phyloP scores from a whole-genome alignment of 2,797 vertebrate genomes.

The Nannoperca australis region DNA sequence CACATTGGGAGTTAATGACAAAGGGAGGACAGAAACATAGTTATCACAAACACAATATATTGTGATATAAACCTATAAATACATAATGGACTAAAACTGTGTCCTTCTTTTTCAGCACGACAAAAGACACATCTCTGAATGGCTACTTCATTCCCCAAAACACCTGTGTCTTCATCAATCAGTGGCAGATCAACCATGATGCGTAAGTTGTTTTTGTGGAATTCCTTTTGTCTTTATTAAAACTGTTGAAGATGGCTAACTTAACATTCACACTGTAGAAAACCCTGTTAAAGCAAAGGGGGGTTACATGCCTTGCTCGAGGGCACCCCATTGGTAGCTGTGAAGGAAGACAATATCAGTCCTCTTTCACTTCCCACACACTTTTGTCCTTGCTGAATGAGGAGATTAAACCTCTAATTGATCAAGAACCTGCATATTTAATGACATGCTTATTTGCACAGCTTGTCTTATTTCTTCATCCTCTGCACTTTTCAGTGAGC shows the following conservation, averaged over 20 bases:
- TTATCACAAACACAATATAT: not conserved
- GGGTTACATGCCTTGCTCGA: not conserved
- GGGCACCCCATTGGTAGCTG: not conserved
- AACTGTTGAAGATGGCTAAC: not conserved
- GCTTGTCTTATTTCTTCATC: slow-evolving; percentile 16
- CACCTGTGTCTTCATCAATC: slow-evolving; percentile 94
- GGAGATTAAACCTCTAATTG: not conserved
- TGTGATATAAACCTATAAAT: not conserved
- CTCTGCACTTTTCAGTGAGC: slow-evolving; percentile 75
- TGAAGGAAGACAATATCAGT: not conserved
- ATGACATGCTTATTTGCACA: not conserved
- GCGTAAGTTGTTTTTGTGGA: slow-evolving; percentile 86
- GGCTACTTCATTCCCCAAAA: slow-evolving; percentile 94
- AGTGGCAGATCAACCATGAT: slow-evolving; percentile 97
- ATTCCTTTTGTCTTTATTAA: too few relatives aligned
- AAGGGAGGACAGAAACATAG: not conserved
- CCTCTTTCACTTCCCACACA: not conserved
- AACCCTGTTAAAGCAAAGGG: not conserved
- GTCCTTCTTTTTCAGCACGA: slow-evolving; percentile 81
- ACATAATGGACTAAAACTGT: not conserved
- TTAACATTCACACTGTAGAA: not conserved
- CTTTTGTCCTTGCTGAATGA: not conserved
- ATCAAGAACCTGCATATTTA: not conserved
- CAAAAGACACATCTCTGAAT: slow-evolving; percentile 87
- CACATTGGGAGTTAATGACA: not conserved